Percentiles rank a stretch among this genome's conserved stretches.
Evolutionary conservation across 2,113 vertebrate species (phyloP).

Genomic region (Pogonocichla stellata): DNA sequence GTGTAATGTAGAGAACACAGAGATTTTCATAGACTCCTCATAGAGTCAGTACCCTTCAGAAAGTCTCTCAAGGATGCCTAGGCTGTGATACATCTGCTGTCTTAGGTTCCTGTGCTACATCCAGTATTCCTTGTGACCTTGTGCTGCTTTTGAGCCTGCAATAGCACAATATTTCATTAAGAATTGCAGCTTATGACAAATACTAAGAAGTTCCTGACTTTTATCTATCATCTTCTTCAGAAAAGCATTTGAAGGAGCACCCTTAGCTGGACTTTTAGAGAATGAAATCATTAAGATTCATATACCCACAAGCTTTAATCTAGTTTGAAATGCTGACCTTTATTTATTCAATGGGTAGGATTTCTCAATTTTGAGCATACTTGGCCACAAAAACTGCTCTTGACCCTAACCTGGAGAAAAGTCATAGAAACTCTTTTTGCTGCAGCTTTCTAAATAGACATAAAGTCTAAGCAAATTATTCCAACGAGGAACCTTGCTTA

Average conservation of each 20-base stretch:
- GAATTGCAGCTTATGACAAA: neutral
- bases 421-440: neutral
- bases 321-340: slow-evolving; percentile 16
- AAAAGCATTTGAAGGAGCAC: neutral
- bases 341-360: slow-evolving; percentile 6
- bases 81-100: fast-evolving
- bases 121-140: neutral
- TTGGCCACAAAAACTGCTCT: neutral
- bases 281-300: slow-evolving; percentile 25
- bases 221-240: neutral
- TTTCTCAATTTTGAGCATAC: neutral
- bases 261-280: neutral
- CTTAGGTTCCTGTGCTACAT: neutral
- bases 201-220: neutral
- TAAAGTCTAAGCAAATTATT: neutral
- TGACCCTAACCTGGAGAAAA: neutral
- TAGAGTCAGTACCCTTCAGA: neutral
- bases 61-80: neutral
- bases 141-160: neutral
- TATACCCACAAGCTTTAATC: slow-evolving; percentile 2
- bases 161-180: neutral
- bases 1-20: neutral
- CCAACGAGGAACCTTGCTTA: neutral
- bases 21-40: neutral
- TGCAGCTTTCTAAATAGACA: neutral